Conservation (phyloP, 2,888 invertebrate genomes). For the Hoplodrina ambigua region DNA sequence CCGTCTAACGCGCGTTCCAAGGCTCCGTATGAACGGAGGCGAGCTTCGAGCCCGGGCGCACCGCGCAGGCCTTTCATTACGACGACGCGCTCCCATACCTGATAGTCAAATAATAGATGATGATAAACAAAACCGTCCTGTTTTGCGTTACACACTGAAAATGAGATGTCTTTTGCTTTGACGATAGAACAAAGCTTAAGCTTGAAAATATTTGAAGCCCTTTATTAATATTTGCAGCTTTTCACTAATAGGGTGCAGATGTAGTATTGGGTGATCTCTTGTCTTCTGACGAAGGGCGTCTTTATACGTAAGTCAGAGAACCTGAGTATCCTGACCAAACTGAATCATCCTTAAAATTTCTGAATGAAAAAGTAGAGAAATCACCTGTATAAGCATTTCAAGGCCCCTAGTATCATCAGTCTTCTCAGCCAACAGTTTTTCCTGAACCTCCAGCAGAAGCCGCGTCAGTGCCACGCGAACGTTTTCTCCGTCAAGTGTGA, state of each 20-base stretch:
- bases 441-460: slow-evolving; percentile 91
- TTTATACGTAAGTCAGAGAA: too few species aligned
- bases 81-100: slow-evolving; percentile 92
- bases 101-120: slow-evolving; percentile 35
- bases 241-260: too few species aligned
- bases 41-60: slow-evolving; percentile 89
- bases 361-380: not conserved
- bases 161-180: too few species aligned
- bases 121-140: not conserved
- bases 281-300: too few species aligned
- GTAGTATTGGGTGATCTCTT: too few species aligned
- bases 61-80: slow-evolving; percentile 79
- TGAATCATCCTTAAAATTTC: too few species aligned
- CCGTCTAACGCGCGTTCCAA: slow-evolving; percentile 92
- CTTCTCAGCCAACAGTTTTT: slow-evolving; percentile 91
- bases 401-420: slow-evolving; percentile 96
- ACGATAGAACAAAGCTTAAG: too few species aligned
- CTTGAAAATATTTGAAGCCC: too few species aligned
- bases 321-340: not conserved
- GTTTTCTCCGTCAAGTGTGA: slow-evolving; percentile 92
- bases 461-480: slow-evolving; percentile 91
- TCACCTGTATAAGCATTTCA: slow-evolving; percentile 87
- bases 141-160: too few species aligned
- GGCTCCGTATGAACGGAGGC: slow-evolving; percentile 92
- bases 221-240: too few species aligned